A percentile compares a stretch with the other conserved stretches of the same genome.
Evolutionary conservation across 1,140 invertebrate species (phyloP).

Genomic region (Diachasma alloeum): DNA sequence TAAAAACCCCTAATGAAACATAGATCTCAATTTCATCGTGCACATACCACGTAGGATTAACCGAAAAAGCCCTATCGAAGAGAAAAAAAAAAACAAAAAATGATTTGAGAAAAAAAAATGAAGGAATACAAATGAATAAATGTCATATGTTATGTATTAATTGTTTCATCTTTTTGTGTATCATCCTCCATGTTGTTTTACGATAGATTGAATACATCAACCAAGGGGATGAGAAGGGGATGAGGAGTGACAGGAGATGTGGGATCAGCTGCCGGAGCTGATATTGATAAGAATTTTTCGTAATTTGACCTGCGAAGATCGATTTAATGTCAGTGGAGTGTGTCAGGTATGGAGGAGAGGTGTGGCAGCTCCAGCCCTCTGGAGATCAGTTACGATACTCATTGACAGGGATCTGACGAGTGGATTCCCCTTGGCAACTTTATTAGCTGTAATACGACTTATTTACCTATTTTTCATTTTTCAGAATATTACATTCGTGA

Average conservation of each 20-base stretch:
- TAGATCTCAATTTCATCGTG: neutral
- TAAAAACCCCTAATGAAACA: neutral
- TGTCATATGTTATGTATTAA: constrained; percentile 24
- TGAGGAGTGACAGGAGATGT: constrained; percentile 56
- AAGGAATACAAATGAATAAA: constrained; percentile 26
- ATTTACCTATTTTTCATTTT: neutral
- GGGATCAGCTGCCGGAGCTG: constrained; percentile 63
- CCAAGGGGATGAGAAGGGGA: constrained; percentile 30
- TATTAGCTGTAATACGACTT: constrained; percentile 46
- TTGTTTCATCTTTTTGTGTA: neutral
- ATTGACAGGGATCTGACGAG: constrained; percentile 57
- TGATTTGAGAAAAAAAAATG: neutral
- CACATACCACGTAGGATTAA: constrained; percentile 17
- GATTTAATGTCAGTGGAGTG: constrained; percentile 49
- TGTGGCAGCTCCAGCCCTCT: constrained; percentile 55
- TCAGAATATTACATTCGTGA: too few species aligned
- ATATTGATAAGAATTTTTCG: constrained; percentile 60
- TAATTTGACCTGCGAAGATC: constrained; percentile 50
- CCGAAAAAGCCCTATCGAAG: neutral
- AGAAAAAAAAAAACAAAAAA: constrained; percentile 19
- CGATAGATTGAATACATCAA: neutral
- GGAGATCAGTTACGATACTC: constrained; percentile 56
- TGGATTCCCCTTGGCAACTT: constrained; percentile 45
- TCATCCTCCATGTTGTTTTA: neutral
- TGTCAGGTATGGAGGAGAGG: constrained; percentile 55